A percentile compares a stretch with the other conserved stretches of the same genome.
Evolutionary conservation across 2,888 invertebrate species (phyloP).

Genomic region (Zele albiditarsus): DNA sequence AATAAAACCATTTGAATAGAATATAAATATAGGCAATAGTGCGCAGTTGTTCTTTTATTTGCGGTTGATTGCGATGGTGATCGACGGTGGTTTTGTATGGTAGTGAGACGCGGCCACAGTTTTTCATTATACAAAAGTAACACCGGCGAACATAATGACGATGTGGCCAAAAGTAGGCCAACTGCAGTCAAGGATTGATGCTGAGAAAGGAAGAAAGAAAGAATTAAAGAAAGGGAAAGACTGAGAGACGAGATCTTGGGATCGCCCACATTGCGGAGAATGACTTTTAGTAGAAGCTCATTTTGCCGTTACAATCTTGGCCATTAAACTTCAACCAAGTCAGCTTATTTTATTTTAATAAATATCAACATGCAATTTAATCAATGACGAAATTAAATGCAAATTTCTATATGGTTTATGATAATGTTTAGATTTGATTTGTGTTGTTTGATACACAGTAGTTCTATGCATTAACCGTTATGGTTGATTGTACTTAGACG

Average conservation of each 20-base stretch:
- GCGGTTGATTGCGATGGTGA: slow-evolving; percentile 17
- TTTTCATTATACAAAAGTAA: slow-evolving; percentile 15
- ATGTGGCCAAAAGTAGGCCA: slow-evolving; percentile 17
- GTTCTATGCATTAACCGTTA: slow-evolving; percentile 27
- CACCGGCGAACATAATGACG: neutral
- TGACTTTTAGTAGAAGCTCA: slow-evolving; percentile 5
- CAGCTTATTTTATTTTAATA: neutral
- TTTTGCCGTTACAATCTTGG: neutral
- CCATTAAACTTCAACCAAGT: neutral
- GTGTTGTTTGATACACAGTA: neutral
- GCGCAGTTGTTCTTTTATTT: neutral
- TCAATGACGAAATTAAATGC: slow-evolving; percentile 8
- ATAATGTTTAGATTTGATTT: neutral
- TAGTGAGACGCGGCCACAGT: neutral
- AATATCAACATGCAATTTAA: slow-evolving; percentile 7
- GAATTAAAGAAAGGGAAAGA: neutral
- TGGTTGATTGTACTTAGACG: slow-evolving; percentile 5
- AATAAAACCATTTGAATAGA: neutral
- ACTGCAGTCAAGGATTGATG: slow-evolving; percentile 23
- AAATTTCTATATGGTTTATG: neutral
- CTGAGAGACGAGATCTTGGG: neutral
- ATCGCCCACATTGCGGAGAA: slow-evolving; percentile 26
- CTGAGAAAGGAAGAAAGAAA: neutral
- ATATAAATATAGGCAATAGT: no score
- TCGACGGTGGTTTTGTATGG: neutral